A percentile compares a stretch with the other conserved stretches of the same genome.
phyloP scores from a whole-genome alignment of 2,113 vertebrate species.

The Promerops cafer region DNA sequence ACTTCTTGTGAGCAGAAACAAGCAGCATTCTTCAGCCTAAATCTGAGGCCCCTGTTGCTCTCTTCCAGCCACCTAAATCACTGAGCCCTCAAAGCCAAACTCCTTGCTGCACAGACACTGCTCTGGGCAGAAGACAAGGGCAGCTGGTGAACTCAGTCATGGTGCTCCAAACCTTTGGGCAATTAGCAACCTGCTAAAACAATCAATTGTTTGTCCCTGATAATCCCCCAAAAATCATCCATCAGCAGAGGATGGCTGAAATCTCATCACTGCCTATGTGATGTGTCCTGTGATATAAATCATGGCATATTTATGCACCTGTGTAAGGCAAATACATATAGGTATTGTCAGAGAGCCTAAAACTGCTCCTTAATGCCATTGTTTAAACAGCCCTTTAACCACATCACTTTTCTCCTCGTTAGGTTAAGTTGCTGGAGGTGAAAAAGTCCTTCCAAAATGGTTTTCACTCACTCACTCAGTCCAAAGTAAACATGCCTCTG shows the following conservation, averaged over 20 bases:
- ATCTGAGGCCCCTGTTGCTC: not conserved
- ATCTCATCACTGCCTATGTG: not conserved
- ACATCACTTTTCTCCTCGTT: constrained; percentile 63
- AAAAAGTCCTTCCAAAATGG: constrained; percentile 62
- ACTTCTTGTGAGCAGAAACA: not conserved
- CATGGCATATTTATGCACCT: constrained; percentile 29
- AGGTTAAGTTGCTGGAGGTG: constrained; percentile 49
- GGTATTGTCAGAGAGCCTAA: not conserved
- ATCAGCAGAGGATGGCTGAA: not conserved
- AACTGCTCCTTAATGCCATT: constrained; percentile 1
- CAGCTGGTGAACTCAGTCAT: not conserved
- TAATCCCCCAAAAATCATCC: not conserved
- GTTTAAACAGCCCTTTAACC: constrained; percentile 59
- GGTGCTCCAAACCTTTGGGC: not conserved
- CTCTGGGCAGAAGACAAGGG: not conserved
- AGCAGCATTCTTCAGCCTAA: not conserved
- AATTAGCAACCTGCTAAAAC: not conserved
- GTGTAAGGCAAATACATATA: constrained; percentile 25
- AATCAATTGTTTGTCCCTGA: not conserved
- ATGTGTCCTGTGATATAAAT: not conserved
- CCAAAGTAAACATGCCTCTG: constrained; percentile 67
- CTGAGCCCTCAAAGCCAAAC: not conserved
- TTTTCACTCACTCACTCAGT: constrained; percentile 61
- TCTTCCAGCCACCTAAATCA: not conserved
- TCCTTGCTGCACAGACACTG: not conserved